Percentiles rank a stretch among this genome's conserved stretches.
phyloP scores from a whole-genome alignment of 2,113 vertebrate species.

The Rhinolophus sinicus region DNA sequence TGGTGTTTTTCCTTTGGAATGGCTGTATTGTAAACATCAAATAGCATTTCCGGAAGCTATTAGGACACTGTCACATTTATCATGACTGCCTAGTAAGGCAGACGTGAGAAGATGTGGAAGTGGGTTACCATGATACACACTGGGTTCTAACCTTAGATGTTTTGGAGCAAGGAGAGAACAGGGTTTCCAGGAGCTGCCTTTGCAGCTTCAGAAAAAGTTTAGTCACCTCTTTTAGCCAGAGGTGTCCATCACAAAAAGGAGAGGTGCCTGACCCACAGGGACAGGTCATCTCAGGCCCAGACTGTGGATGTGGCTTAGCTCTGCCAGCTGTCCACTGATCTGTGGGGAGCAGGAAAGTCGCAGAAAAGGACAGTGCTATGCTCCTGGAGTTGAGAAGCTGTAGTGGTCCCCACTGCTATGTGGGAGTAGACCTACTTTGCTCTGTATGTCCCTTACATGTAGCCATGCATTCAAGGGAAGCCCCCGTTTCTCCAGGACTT shows the following conservation, averaged over 20 bases:
- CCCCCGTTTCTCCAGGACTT: neutral
- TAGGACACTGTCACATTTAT: neutral
- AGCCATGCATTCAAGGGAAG: accelerated
- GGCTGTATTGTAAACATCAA: neutral
- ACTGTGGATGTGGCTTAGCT: accelerated
- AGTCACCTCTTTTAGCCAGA: accelerated
- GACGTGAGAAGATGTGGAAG: neutral
- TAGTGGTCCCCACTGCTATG: accelerated
- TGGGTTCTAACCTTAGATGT: neutral
- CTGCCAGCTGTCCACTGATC: neutral
- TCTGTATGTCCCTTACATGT: accelerated
- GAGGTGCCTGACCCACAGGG: no score
- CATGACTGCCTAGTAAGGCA: accelerated
- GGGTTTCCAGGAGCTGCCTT: neutral
- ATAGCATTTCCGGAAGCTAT: neutral
- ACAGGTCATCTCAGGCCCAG: neutral
- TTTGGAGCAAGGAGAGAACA: neutral
- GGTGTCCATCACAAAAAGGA: neutral
- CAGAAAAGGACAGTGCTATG: accelerated
- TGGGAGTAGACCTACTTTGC: no score
- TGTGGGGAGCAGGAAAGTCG: accelerated
- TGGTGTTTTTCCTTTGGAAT: neutral
- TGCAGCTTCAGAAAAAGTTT: neutral
- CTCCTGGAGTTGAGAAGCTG: neutral
- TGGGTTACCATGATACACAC: neutral